Evolutionary conservation across 2,113 vertebrate species (phyloP).

Genomic region (Callocephalon fimbriatum): DNA sequence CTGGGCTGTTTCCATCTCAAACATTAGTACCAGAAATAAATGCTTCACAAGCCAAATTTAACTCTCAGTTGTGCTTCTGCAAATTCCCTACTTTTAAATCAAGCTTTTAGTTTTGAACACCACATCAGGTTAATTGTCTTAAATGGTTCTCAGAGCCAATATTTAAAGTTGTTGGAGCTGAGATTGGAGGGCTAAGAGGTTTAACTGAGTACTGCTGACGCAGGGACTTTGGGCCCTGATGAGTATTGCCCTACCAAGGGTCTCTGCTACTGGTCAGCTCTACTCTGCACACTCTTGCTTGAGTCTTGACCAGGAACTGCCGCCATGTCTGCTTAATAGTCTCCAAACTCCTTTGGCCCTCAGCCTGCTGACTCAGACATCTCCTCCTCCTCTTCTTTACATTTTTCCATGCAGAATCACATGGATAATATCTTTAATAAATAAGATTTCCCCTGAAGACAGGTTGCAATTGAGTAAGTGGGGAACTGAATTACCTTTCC

Average conservation of each 20-base stretch:
- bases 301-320: background rate
- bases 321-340: background rate
- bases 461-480: background rate
- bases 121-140: background rate
- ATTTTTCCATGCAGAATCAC: background rate
- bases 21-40: background rate
- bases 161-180: background rate
- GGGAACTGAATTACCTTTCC: background rate
- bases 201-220: background rate
- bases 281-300: background rate
- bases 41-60: background rate
- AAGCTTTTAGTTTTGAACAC: background rate
- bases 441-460: background rate
- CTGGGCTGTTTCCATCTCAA: slow-evolving; percentile 1
- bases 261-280: background rate
- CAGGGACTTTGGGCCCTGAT: background rate
- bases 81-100: background rate
- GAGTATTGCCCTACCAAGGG: background rate
- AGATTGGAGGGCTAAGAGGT: background rate
- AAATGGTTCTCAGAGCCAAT: background rate
- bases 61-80: background rate
- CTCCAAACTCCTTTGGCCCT: background rate
- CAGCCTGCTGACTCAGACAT: background rate
- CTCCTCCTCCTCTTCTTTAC: background rate
- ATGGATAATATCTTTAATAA: background rate